phyloP scores from a whole-genome alignment of 2,888 invertebrate genomes.

The Apoderus coryli region DNA sequence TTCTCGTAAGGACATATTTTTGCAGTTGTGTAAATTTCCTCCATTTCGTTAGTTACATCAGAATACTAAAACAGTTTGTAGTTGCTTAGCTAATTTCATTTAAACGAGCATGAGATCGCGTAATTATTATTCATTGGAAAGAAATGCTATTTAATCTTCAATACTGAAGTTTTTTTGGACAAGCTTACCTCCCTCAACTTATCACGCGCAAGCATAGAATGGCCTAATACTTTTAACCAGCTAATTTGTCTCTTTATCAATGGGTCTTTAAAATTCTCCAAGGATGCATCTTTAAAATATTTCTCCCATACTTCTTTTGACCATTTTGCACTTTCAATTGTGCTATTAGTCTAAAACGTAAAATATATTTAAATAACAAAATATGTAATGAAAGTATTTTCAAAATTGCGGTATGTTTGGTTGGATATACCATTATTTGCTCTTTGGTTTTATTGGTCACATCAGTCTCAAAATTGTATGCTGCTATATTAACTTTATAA shows the following conservation, averaged over 20 bases:
- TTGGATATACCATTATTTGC: slow-evolving; percentile 21
- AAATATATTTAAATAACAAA: too few relatives aligned
- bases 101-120: too few relatives aligned
- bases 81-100: too few relatives aligned
- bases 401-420: too few relatives aligned
- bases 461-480: slow-evolving; percentile 30
- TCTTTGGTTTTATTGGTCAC: slow-evolving; percentile 24
- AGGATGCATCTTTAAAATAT: slow-evolving; percentile 26
- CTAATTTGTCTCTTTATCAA: slow-evolving; percentile 32
- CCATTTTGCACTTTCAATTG: slow-evolving; percentile 25
- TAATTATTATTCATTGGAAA: too few relatives aligned
- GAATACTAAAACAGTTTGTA: slow-evolving; percentile 22
- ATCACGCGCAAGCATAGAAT: slow-evolving; percentile 30
- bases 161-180: background rate
- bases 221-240: slow-evolving; percentile 34
- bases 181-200: slow-evolving; percentile 29
- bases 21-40: slow-evolving; percentile 31
- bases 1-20: slow-evolving; percentile 32
- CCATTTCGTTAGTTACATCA: slow-evolving; percentile 21
- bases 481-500: slow-evolving; percentile 26
- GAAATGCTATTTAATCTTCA: too few relatives aligned
- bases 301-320: slow-evolving; percentile 31
- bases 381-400: too few relatives aligned
- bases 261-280: slow-evolving; percentile 31
- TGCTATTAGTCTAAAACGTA: slow-evolving; percentile 24